Evolutionary conservation across 2,113 vertebrate genomes (phyloP).

Genomic region (Tachysurus fulvidraco): DNA sequence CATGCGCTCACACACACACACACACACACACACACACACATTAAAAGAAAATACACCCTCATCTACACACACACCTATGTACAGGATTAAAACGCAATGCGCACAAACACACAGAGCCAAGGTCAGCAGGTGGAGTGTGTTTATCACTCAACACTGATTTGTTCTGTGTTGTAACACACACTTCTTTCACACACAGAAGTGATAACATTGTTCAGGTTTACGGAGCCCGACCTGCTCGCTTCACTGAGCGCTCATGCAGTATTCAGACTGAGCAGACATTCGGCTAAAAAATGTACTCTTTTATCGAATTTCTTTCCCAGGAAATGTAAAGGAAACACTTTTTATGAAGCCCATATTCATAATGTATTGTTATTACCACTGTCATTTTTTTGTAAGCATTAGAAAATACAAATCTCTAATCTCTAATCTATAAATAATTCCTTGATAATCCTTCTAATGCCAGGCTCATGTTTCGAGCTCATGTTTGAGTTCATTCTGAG

Average conservation of each 20-base stretch:
- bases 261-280: slow-evolving; percentile 7
- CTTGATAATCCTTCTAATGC: not conserved
- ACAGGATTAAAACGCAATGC: not conserved
- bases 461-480: not conserved
- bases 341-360: not conserved
- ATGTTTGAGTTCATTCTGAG: not conserved
- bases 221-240: not conserved
- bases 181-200: not conserved
- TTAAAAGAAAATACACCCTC: not conserved
- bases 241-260: not conserved
- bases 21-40: not conserved
- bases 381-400: not conserved
- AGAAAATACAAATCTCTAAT: not conserved
- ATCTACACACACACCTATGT: not conserved
- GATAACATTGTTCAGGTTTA: slow-evolving; percentile 19
- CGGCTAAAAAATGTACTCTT: not conserved
- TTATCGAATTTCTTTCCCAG: not conserved
- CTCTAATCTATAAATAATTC: not conserved
- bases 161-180: slow-evolving; percentile 7
- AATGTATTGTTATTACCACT: not conserved
- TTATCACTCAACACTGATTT: slow-evolving; percentile 26
- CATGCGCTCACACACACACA: not conserved
- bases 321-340: not conserved
- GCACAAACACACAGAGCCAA: not conserved
- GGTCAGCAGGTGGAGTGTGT: slow-evolving; percentile 23